A percentile compares a stretch with the other conserved stretches of the same genome.
Conservation (phyloP, 2,888 invertebrate species). For the Nomada hirtipes region DNA sequence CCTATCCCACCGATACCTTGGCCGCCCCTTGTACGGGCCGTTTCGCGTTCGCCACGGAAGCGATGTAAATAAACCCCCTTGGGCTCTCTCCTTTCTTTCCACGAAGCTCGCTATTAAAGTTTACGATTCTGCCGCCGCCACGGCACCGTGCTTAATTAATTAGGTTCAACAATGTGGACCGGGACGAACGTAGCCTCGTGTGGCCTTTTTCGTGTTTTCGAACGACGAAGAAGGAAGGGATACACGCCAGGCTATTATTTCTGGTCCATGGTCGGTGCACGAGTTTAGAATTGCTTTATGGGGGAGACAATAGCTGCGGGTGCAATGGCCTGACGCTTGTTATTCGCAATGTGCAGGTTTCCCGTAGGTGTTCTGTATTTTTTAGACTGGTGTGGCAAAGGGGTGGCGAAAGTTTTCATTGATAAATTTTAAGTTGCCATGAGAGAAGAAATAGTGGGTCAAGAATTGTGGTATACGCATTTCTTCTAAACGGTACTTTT, state of each 20-base stretch:
- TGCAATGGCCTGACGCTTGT: no score
- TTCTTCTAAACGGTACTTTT: no score
- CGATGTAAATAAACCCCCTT: conserved; percentile 68
- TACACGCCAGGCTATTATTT: not conserved
- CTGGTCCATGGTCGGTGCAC: not conserved
- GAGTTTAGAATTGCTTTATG: not conserved
- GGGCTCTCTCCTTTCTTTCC: conserved; percentile 65
- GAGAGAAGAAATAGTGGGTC: no score
- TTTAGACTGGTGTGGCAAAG: no score
- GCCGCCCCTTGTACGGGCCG: conserved; percentile 1
- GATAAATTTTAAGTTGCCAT: no score
- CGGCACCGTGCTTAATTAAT: conserved; percentile 75
- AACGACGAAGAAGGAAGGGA: not conserved
- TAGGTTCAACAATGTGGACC: conserved; percentile 63
- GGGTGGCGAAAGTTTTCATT: no score
- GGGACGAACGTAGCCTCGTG: conserved; percentile 17
- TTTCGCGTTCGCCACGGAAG: conserved; percentile 68
- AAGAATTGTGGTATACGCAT: no score
- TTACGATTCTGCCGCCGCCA: conserved; percentile 71
- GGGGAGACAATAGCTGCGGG: no score
- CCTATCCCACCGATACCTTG: conserved; percentile 18
- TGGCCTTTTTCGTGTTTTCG: not conserved
- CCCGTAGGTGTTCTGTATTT: no score
- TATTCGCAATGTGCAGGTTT: no score
- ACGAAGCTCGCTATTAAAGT: conserved; percentile 71